Evolutionary conservation across 2,888 invertebrate species (phyloP).

Genomic region (Laspeyria flexula): DNA sequence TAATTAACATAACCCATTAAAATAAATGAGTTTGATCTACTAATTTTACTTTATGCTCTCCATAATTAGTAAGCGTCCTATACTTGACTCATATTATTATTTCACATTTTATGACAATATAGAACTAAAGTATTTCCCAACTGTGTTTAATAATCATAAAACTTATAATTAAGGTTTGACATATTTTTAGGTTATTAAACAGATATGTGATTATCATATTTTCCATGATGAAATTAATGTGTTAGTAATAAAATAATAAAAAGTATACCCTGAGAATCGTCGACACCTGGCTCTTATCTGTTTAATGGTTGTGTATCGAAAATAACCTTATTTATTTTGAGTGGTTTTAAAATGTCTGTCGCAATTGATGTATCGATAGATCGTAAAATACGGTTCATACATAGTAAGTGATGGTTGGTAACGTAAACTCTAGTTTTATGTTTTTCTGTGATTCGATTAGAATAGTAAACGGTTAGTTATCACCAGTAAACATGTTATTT

Average conservation of each 20-base stretch:
- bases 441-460: slow-evolving; percentile 7
- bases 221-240: slow-evolving; percentile 23
- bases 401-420: slow-evolving; percentile 4
- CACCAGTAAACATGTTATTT: not conserved
- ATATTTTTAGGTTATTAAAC: slow-evolving; percentile 28
- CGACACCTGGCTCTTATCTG: slow-evolving; percentile 4
- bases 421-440: slow-evolving; percentile 12
- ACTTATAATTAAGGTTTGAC: slow-evolving; percentile 33
- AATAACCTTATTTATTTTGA: slow-evolving; percentile 9
- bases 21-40: slow-evolving; percentile 33
- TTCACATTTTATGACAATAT: slow-evolving; percentile 26
- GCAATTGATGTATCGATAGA: slow-evolving; percentile 14
- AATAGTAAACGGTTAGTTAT: slow-evolving; percentile 5
- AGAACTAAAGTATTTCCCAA: slow-evolving; percentile 20
- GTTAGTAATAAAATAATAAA: slow-evolving; percentile 29
- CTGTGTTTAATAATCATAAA: slow-evolving; percentile 36
- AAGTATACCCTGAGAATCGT: slow-evolving; percentile 18
- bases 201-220: slow-evolving; percentile 34
- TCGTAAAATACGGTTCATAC: slow-evolving; percentile 11
- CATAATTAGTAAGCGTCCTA: slow-evolving; percentile 31
- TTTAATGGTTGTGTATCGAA: slow-evolving; percentile 4
- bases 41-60: slow-evolving; percentile 30
- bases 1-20: slow-evolving; percentile 39
- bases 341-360: slow-evolving; percentile 10
- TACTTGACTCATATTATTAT: slow-evolving; percentile 18